A percentile compares a stretch with the other conserved stretches of the same genome.
Evolutionary conservation across 2,113 vertebrate genomes (phyloP).

Genomic region (Cyanoliseus patagonus): DNA sequence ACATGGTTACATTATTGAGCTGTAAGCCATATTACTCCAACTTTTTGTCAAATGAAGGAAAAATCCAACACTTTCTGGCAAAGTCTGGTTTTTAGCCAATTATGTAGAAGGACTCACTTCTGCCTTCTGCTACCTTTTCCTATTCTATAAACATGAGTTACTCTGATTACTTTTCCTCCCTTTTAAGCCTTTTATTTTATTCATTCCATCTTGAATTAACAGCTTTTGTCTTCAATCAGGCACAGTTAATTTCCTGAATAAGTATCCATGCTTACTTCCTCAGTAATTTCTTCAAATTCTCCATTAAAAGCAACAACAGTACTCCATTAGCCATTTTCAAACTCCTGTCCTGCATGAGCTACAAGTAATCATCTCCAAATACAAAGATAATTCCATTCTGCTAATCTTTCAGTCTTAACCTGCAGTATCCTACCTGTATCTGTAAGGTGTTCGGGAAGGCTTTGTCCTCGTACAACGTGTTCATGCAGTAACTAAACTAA

Average conservation of each 20-base stretch:
- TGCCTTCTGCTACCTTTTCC: neutral
- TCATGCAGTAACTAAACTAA: neutral
- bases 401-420: neutral
- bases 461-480: neutral
- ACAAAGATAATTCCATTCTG: neutral
- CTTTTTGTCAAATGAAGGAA: neutral
- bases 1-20: neutral
- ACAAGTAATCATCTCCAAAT: neutral
- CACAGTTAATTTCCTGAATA: neutral
- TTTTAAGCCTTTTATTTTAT: neutral
- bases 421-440: neutral
- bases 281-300: neutral
- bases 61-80: neutral
- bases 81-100: neutral
- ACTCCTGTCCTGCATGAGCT: neutral
- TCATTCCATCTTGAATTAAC: neutral
- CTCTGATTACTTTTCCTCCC: neutral
- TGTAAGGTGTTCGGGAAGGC: neutral
- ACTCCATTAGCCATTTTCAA: neutral
- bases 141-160: neutral
- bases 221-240: neutral
- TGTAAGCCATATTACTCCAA: neutral
- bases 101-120: neutral
- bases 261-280: neutral
- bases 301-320: neutral